These are phyloP conservation scores for Homarus gammarus DNA, from an alignment of 2,888 invertebrate genomes.

Conservation along the genomic window DNA sequence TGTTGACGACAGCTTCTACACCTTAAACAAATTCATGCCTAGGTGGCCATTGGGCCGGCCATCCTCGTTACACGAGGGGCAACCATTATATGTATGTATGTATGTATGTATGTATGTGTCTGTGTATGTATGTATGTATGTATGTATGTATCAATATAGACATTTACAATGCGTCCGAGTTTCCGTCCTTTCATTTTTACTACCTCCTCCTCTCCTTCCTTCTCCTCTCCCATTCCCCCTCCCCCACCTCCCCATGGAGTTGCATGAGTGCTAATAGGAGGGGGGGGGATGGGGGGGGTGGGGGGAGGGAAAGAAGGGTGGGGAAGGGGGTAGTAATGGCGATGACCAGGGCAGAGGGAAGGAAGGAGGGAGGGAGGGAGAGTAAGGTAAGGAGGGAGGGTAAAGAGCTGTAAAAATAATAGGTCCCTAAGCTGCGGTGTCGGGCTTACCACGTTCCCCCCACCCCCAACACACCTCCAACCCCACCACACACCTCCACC, in stretches of 20 bases:
- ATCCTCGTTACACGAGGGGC: too few relatives aligned
- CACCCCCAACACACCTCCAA: too few relatives aligned
- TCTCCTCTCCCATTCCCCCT: too few relatives aligned
- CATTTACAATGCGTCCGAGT: background rate
- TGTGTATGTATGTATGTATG: slow-evolving; percentile 17
- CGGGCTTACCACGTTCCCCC: too few relatives aligned
- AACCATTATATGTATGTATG: background rate
- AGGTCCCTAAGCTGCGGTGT: too few relatives aligned
- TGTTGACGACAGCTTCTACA: too few relatives aligned
- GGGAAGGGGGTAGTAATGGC: background rate
- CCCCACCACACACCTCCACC: too few relatives aligned
- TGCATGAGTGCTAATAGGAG: background rate
- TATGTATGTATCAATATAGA: slow-evolving; percentile 4
- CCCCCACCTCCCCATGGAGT: background rate
- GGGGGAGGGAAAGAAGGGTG: background rate
- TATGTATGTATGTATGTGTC: background rate
- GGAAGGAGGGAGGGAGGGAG: background rate
- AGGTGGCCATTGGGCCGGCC: too few relatives aligned
- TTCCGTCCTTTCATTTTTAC: too few relatives aligned
- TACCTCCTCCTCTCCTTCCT: too few relatives aligned
- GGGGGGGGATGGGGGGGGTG: background rate
- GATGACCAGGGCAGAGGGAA: background rate
- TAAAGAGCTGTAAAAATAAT: too few relatives aligned
- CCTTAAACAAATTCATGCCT: too few relatives aligned
- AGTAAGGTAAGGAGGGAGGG: background rate